Conservation (phyloP, 2,888 invertebrate genomes). For the Tetramorium bicarinatum region DNA sequence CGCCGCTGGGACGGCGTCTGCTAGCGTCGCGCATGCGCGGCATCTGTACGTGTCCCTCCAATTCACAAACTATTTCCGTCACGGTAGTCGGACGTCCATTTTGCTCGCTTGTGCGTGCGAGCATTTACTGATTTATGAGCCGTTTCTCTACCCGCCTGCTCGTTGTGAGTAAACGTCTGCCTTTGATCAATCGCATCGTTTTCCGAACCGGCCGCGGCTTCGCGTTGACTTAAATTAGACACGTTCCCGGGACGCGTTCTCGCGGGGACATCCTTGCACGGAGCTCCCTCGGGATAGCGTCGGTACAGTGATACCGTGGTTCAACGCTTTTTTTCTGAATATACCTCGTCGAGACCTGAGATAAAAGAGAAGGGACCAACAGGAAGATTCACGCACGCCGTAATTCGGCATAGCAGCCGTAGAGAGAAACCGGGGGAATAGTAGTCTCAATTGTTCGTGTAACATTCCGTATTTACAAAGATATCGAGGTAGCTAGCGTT, state of each 20-base stretch:
- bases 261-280: not conserved
- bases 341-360: not conserved
- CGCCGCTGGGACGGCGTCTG: not conserved
- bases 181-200: not conserved
- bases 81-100: slow-evolving; percentile 81
- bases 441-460: no score
- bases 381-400: not conserved
- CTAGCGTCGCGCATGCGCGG: not conserved
- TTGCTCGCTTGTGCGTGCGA: slow-evolving; percentile 75
- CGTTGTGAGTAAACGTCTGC: slow-evolving; percentile 71
- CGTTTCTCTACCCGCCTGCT: slow-evolving; percentile 54
- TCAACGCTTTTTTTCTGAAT: slow-evolving; percentile 4
- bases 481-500: not conserved
- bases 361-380: not conserved
- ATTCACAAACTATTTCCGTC: not conserved
- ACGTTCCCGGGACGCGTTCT: not conserved
- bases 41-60: not conserved
- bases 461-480: not conserved
- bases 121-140: slow-evolving; percentile 60
- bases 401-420: not conserved
- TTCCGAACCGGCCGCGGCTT: not conserved
- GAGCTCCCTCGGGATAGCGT: slow-evolving; percentile 49
- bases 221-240: not conserved
- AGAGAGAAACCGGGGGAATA: no score
- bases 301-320: slow-evolving; percentile 2